phyloP scores from a whole-genome alignment of 2,797 vertebrate genomes.

The Enteromius paludinosus region DNA sequence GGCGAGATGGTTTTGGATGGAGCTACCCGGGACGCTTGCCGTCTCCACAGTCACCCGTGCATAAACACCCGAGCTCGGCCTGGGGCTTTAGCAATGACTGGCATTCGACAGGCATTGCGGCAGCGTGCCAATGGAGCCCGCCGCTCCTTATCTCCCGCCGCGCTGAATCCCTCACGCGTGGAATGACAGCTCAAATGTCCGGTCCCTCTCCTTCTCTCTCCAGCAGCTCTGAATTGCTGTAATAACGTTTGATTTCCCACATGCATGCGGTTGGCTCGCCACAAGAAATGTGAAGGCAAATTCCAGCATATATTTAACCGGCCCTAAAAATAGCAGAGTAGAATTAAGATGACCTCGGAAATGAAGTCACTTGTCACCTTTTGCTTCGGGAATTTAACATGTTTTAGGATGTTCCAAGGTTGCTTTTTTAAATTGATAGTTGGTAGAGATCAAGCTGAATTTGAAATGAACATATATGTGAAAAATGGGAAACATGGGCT shows the following conservation, averaged over 20 bases:
- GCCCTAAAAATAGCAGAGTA: constrained; percentile 58
- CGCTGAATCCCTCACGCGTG: constrained; percentile 51
- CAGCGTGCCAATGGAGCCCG: constrained; percentile 72
- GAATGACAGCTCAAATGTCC: constrained; percentile 37
- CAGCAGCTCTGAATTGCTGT: constrained; percentile 48
- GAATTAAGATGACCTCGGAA: constrained; percentile 56
- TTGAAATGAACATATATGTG: background rate
- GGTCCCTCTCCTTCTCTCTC: constrained; percentile 28
- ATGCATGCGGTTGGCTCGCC: constrained; percentile 48
- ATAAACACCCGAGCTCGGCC: constrained; percentile 74
- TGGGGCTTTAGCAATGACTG: constrained; percentile 76
- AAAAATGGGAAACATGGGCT: background rate
- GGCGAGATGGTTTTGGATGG: constrained; percentile 36
- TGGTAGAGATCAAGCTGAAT: background rate
- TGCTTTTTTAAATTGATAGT: constrained; percentile 34
- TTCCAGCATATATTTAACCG: constrained; percentile 60
- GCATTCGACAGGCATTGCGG: constrained; percentile 72
- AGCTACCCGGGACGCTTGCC: constrained; percentile 66
- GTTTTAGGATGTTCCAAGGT: constrained; percentile 40
- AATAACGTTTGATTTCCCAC: constrained; percentile 62
- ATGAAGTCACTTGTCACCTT: constrained; percentile 45
- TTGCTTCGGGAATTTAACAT: constrained; percentile 39
- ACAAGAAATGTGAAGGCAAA: constrained; percentile 50
- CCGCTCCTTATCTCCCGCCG: constrained; percentile 62
- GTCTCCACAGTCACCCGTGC: constrained; percentile 75